Evolutionary conservation across 2,888 invertebrate genomes (phyloP).

Genomic region (Lamproptera curius): DNA sequence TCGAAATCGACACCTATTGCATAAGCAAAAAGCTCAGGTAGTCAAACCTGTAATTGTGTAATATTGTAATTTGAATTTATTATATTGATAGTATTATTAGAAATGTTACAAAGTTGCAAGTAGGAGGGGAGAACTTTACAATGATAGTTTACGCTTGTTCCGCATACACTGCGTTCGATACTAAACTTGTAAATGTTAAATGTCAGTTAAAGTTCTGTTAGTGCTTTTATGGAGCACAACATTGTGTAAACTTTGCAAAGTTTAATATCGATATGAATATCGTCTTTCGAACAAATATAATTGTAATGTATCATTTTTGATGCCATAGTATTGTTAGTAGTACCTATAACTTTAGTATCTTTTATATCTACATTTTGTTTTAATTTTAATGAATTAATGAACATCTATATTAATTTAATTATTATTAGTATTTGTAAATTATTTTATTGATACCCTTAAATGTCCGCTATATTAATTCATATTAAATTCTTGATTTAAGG

Average conservation of each 20-base stretch:
- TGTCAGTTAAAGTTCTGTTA: slow-evolving; percentile 5
- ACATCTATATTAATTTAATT: no score
- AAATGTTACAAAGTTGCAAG: background rate
- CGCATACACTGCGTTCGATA: slow-evolving; percentile 3
- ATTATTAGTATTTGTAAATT: no score
- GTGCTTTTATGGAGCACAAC: slow-evolving; percentile 1
- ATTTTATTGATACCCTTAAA: no score
- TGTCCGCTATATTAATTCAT: no score
- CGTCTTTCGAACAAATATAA: no score
- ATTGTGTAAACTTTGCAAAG: slow-evolving; percentile 1
- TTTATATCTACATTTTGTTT: background rate
- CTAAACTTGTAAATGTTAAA: slow-evolving; percentile 13
- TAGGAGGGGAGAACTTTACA: slow-evolving; percentile 10
- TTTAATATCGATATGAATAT: no score
- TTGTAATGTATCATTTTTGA: background rate
- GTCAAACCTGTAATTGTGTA: no score
- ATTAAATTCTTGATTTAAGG: no score
- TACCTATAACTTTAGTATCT: background rate
- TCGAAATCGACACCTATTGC: no score
- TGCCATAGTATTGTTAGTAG: background rate
- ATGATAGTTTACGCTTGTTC: background rate
- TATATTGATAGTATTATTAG: background rate
- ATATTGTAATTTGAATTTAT: no score
- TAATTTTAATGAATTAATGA: background rate
- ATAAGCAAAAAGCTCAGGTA: no score